A percentile compares a stretch with the other conserved stretches of the same genome.
Conservation (phyloP, 2,797 vertebrate species). For the Pygocentrus nattereri region DNA sequence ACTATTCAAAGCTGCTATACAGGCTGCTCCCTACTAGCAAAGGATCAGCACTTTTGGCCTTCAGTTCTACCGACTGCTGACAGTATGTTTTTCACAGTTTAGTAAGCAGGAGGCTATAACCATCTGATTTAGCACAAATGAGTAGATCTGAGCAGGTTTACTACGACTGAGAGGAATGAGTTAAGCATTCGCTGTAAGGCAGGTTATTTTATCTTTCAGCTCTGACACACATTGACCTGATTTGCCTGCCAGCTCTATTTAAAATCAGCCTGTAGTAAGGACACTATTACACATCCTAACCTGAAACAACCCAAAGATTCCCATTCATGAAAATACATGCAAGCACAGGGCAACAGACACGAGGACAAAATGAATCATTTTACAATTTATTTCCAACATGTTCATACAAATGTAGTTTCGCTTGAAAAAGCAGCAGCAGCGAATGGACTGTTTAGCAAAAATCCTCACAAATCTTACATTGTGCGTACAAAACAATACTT, state of each 20-base stretch:
- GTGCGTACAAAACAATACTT: constrained; percentile 24
- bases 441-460: constrained; percentile 7
- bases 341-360: not conserved
- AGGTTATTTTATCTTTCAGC: not conserved
- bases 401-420: constrained; percentile 35
- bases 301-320: not conserved
- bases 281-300: not conserved
- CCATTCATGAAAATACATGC: not conserved
- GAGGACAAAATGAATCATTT: not conserved
- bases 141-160: not conserved
- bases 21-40: too few species aligned
- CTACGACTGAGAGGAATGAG: not conserved
- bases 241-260: not conserved
- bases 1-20: too few species aligned
- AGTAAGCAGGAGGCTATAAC: too few species aligned
- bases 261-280: not conserved
- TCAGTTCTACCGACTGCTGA: too few species aligned
- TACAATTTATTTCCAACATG: constrained; percentile 22
- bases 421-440: constrained; percentile 20
- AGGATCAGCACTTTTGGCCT: too few species aligned
- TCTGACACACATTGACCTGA: not conserved
- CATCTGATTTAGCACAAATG: too few species aligned
- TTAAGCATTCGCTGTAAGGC: constrained; percentile 34
- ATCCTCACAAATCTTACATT: constrained; percentile 17
- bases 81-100: too few species aligned